phyloP scores from a whole-genome alignment of 2,113 vertebrate genomes.

The Phalacrocorax aristotelis region DNA sequence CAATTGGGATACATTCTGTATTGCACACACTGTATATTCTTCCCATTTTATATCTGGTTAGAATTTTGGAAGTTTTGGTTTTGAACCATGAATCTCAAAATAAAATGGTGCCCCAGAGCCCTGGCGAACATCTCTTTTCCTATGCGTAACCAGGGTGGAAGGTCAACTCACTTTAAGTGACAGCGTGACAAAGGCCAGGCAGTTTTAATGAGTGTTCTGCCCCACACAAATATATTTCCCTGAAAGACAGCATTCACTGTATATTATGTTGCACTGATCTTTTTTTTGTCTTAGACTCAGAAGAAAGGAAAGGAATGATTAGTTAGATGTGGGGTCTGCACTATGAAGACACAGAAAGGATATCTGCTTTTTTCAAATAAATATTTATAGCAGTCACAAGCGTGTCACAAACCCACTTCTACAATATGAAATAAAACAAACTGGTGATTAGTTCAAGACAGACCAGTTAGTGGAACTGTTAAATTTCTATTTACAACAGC shows the following conservation, averaged over 20 bases:
- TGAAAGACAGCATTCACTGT: background rate
- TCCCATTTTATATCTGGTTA: background rate
- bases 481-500: background rate
- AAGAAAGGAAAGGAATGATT: background rate
- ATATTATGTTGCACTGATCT: background rate
- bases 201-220: background rate
- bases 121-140: background rate
- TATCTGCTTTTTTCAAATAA: background rate
- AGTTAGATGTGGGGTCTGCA: background rate
- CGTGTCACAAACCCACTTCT: background rate
- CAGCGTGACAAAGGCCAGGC: background rate
- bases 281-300: background rate
- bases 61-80: background rate
- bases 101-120: background rate
- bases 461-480: background rate
- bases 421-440: background rate
- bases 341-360: background rate
- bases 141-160: background rate
- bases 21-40: background rate
- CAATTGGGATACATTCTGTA: background rate
- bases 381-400: background rate
- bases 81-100: background rate
- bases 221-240: background rate
- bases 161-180: background rate
- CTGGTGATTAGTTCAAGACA: background rate